phyloP scores from a whole-genome alignment of 2,113 vertebrate species.

The Orthochromis malagaraziensis region DNA sequence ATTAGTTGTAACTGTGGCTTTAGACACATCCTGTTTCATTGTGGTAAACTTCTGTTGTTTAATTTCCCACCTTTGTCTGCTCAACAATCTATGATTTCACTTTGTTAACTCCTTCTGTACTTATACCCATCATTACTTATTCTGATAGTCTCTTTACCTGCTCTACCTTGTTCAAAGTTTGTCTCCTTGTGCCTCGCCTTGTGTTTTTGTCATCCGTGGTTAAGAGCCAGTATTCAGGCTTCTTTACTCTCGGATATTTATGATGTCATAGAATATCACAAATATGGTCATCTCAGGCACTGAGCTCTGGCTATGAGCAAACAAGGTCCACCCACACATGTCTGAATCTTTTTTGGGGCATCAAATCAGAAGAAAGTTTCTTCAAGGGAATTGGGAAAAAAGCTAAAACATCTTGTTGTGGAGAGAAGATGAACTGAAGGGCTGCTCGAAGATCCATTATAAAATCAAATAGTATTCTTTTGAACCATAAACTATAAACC shows the following conservation, averaged over 20 bases:
- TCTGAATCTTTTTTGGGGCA: not conserved
- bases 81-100: not conserved
- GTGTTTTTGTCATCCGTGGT: not conserved
- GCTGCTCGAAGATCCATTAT: not conserved
- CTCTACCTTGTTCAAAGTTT: not conserved
- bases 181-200: not conserved
- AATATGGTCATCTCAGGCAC: not conserved
- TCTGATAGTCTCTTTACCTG: not conserved
- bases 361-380: not conserved
- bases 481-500: not conserved
- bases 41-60: not conserved
- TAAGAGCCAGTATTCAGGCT: not conserved
- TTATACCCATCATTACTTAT: not conserved
- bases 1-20: not conserved
- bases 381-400: fast-evolving
- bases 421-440: fast-evolving
- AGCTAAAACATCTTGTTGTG: not conserved
- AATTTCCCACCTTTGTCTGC: not conserved
- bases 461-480: not conserved
- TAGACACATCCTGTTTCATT: not conserved
- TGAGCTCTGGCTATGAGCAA: not conserved
- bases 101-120: not conserved
- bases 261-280: not conserved
- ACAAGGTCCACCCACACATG: not conserved
- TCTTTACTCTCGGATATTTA: not conserved